Base-by-base conservation (phyloP, 2,888 invertebrate genomes). In the Poecilobothrus nobilitatus region DNA sequence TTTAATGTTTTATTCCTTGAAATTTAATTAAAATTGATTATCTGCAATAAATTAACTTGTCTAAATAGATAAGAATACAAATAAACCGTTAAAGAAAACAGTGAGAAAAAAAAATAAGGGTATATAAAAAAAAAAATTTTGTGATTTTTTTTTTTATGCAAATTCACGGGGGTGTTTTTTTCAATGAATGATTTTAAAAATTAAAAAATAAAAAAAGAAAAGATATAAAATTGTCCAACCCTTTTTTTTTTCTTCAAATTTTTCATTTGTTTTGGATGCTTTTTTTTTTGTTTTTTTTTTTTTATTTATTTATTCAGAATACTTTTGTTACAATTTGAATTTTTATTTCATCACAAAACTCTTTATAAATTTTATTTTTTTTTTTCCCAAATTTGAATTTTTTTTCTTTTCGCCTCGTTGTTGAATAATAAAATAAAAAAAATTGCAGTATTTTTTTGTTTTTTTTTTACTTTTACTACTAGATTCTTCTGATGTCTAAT, bases 11-110 rank as follows among this genome's bases (percentile, higher is more conserved):
- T 53, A 53, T 53, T 53, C 53, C 53, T 53, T 53, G 53, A 67
- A 68, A 65, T 71, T 71, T 71, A 71, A 71, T 71, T 71, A 69
- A 71, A 71, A 71, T 71, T 71, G 71, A 71, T 71, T 71, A 68
- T 66, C 67, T 67, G 62, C 68, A 65, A 71, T 71, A 68, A 71
- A 71, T 71, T 69, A 69, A 65, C 69, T 69, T 53, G 70, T 69
- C 68, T 64, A 44, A 63, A 44, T 65, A 53, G 53, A 53, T 12
- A 53, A 53, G 12, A 37, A 53, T 18, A n/a, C n/a, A 53, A 53
- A n/a, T 53, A n/a, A 53, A 53, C 9, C 15, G 41, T 41, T 41
- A 41, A 41, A 6, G 15, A 12, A 41, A 12, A 41, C 15, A 15
- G 9, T 1, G 7, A 41, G 41, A 18, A 53, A 15, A n/a, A 53